A percentile compares a stretch with the other conserved stretches of the same genome.
Conservation (phyloP, 2,888 invertebrate genomes). For the Watsonalla cultraria region DNA sequence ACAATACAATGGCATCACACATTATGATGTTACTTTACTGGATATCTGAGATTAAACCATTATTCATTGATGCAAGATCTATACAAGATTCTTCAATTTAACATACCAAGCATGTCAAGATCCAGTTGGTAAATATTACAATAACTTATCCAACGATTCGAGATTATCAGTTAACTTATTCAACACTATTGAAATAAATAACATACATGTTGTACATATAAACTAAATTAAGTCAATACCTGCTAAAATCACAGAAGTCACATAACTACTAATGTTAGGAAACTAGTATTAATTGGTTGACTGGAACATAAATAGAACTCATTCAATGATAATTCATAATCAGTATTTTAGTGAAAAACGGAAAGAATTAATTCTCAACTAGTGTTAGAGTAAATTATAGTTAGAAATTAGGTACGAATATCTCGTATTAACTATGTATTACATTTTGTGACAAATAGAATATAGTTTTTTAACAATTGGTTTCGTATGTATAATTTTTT, state of each 20-base stretch:
- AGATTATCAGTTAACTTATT: background rate
- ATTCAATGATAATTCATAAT: background rate
- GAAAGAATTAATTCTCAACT: too few species aligned
- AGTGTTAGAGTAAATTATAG: too few species aligned
- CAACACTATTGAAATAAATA: conserved; percentile 18
- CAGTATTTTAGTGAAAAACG: too few species aligned
- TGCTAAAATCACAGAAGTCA: conserved; percentile 49
- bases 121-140: background rate
- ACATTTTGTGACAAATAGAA: too few species aligned
- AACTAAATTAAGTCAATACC: conserved; percentile 27
- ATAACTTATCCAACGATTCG: background rate
- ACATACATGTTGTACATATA: conserved; percentile 8
- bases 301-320: background rate
- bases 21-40: background rate
- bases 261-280: conserved; percentile 16
- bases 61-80: background rate
- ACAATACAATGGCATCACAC: background rate
- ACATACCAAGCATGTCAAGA: background rate
- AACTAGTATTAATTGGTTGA: background rate
- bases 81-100: background rate
- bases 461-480: too few species aligned
- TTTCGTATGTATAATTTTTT: too few species aligned
- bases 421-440: too few species aligned
- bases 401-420: too few species aligned
- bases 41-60: background rate